A percentile compares a stretch with the other conserved stretches of the same genome.
phyloP scores from a whole-genome alignment of 1,140 invertebrate genomes.

The Artemia franciscana region DNA sequence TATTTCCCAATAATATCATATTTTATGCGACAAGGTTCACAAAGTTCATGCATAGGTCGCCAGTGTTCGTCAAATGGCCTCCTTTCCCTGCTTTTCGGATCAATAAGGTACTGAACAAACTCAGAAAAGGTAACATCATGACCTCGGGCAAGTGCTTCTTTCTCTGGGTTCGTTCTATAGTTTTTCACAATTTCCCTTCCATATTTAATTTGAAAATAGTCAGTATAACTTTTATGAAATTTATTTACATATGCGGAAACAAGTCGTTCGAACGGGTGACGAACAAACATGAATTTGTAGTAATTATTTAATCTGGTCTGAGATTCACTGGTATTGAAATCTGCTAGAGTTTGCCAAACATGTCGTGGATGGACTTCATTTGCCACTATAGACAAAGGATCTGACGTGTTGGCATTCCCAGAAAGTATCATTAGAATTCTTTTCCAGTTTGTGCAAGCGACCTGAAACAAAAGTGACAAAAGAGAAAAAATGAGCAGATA shows the following conservation, averaged over 20 bases:
- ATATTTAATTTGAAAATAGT: not conserved
- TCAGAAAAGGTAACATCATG: not conserved
- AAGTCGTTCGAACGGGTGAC: not conserved
- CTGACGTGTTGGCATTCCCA: not conserved
- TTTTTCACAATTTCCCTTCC: not conserved
- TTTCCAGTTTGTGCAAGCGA: not conserved
- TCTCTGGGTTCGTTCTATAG: not conserved
- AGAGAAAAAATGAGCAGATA: too few relatives aligned
- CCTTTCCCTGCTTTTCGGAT: not conserved
- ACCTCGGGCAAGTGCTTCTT: not conserved
- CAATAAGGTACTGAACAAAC: not conserved
- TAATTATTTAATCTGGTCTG: not conserved
- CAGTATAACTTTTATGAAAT: not conserved
- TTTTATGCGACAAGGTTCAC: not conserved
- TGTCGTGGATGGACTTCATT: not conserved
- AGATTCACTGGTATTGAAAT: not conserved
- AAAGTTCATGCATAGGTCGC: not conserved
- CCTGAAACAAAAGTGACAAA: not conserved
- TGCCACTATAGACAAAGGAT: not conserved
- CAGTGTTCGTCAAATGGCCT: not conserved
- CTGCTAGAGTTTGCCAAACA: not conserved
- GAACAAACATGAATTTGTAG: not conserved
- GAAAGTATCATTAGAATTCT: not conserved
- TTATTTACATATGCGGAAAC: not conserved
- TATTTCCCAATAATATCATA: not conserved